A percentile compares a stretch with the other conserved stretches of the same genome.
phyloP scores from a whole-genome alignment of 2,113 vertebrate species.

The Corythaeola cristata region DNA sequence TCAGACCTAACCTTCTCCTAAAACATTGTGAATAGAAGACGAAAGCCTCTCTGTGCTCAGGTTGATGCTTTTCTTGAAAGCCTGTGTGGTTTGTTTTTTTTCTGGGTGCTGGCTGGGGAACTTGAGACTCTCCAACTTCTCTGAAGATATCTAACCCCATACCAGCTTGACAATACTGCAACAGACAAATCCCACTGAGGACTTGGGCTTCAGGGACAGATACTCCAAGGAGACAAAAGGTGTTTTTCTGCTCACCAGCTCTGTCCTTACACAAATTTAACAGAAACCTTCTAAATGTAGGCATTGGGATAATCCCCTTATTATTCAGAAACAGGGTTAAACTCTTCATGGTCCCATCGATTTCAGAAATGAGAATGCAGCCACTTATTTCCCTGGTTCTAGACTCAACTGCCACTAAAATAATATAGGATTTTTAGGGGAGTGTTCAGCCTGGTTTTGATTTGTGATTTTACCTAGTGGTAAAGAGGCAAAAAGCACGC shows the following conservation, averaged over 20 bases:
- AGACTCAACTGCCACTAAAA: neutral
- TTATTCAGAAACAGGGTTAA: neutral
- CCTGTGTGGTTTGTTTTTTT: neutral
- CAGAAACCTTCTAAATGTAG: neutral
- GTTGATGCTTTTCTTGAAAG: neutral
- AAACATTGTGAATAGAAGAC: neutral
- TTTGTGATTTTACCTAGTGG: neutral
- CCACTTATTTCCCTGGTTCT: neutral
- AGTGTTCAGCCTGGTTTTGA: neutral
- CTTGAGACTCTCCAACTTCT: rapidly evolving
- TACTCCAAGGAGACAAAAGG: neutral
- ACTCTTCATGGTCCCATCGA: neutral
- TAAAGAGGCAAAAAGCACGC: neutral
- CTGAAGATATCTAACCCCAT: neutral
- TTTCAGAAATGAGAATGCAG: neutral
- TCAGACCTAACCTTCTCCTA: neutral
- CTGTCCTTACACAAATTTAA: neutral
- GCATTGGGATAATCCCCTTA: neutral
- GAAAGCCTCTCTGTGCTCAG: rapidly evolving
- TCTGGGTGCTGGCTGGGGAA: neutral
- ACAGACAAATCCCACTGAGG: neutral
- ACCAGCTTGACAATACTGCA: neutral
- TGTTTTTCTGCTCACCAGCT: neutral
- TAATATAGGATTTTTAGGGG: neutral
- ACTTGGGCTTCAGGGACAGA: neutral